Evolutionary conservation across 2,113 vertebrate genomes (phyloP).

Genomic region (Clinocottus analis): DNA sequence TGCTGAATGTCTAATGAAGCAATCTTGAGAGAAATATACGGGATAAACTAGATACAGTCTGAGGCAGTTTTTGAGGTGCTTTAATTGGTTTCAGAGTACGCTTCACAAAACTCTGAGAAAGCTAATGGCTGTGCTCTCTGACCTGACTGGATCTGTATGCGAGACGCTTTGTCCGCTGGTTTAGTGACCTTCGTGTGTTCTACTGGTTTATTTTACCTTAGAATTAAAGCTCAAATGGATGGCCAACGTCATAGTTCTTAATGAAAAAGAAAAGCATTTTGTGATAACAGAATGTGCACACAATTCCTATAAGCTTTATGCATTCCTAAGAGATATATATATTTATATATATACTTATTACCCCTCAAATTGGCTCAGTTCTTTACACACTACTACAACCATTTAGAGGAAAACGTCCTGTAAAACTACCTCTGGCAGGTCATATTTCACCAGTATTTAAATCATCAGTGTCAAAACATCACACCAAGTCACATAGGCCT

Average conservation of each 20-base stretch:
- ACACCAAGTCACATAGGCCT: not conserved
- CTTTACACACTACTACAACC: not conserved
- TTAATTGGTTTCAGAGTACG: constrained; percentile 56
- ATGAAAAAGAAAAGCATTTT: constrained; percentile 11
- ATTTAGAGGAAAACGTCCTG: not conserved
- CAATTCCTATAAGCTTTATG: not conserved
- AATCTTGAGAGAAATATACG: not conserved
- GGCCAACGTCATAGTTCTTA: not conserved
- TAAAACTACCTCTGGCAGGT: not conserved
- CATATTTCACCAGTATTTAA: not conserved
- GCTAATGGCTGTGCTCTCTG: constrained; percentile 21
- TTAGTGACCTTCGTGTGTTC: not conserved
- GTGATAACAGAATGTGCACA: not conserved
- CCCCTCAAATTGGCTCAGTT: not conserved
- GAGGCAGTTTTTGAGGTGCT: constrained; percentile 24
- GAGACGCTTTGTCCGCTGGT: not conserved
- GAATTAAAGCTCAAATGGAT: constrained; percentile 5
- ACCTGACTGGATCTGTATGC: constrained; percentile 9
- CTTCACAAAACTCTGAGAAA: constrained; percentile 1
- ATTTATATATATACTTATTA: not conserved
- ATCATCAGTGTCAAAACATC: constrained; percentile 15
- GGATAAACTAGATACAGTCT: constrained; percentile 43
- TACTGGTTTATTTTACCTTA: not conserved
- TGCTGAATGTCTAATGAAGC: not conserved
- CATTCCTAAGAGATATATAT: not conserved